phyloP scores from a whole-genome alignment of 2,888 invertebrate species.

The Physocephala rufipes region DNA sequence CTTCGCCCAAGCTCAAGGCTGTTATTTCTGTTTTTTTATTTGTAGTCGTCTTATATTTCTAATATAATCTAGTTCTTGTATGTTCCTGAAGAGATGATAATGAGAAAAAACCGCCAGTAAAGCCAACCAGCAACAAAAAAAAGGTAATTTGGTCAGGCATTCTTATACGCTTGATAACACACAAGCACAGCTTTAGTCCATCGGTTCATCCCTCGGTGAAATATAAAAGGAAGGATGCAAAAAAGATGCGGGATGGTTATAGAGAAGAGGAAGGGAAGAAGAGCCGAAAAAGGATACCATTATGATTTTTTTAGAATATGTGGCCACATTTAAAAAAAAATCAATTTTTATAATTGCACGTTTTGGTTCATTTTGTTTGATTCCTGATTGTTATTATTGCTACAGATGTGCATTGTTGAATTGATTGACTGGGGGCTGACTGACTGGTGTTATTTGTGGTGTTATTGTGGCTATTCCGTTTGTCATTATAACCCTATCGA shows the following conservation, averaged over 20 bases:
- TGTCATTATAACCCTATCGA: not conserved
- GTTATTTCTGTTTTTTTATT: constrained; percentile 29
- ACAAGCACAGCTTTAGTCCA: constrained; percentile 47
- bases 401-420: not conserved
- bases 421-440: not conserved
- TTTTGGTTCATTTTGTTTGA: no score
- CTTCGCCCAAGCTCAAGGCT: no score
- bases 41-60: no score
- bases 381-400: not conserved
- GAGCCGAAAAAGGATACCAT: not conserved
- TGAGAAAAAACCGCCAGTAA: not conserved
- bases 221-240: no score
- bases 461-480: not conserved
- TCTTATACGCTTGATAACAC: constrained; percentile 53
- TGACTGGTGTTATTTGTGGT: not conserved
- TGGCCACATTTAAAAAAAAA: no score
- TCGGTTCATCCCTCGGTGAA: not conserved
- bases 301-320: constrained; percentile 17
- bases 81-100: constrained; percentile 3
- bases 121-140: constrained; percentile 18
- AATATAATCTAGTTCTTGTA: not conserved
- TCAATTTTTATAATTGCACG: not conserved
- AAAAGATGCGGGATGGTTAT: no score
- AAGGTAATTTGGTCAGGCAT: constrained; percentile 52
- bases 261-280: not conserved